Base-by-base conservation (phyloP, 2,888 invertebrate species). In the Chaitophorus viminalis region DNA sequence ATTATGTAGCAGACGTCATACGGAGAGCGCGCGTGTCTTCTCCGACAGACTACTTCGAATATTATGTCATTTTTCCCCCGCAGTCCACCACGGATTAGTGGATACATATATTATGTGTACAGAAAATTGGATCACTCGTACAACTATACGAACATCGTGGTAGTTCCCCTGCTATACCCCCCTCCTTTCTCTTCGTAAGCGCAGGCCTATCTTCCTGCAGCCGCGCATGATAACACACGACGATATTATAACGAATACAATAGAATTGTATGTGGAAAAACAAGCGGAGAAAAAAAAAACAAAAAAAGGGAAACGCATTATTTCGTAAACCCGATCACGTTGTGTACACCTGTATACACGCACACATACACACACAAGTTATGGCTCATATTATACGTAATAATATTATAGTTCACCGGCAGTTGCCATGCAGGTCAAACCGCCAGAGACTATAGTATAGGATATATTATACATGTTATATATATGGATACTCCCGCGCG, bases 301-400 rank as follows among this genome's bases (percentile, higher is more conserved):
- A 81, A 46, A 70, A 85, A 85, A 78, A 79, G 54, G 54, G 54
- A 86, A 72, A 60, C 52, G 54, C n/a, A 46, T 60, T 54, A 54
- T 86, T 60, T 79, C 86, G 72, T 74, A 86, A 86, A 86, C 68
- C 70, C 77, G 68, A 78, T 86, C 70, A 29, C 52, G 31, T 14
- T 2, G 4, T 14, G 31, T 25, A 33, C 52, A 31, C 29, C 52
- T 36, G 29, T 36, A 68, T 33, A 76, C 8, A 8, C 25, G 25
- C 60, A 60, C 11, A 54, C 18, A 9, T 60, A 60, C 6, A 36
- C 36, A 36, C 6, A 36, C 6, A 36, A 36, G 36, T 36, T 36
- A 36, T 36, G 36, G 36, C 36, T 36, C 36, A 36, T 36, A 36
- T 6, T 36, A 17, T 52, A 52, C 52, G 52, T 17, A 11, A 36